Percentiles rank a stretch among this genome's conserved stretches.
phyloP scores from a whole-genome alignment of 2,113 vertebrate species.

The Mesembrinibis cayennensis region DNA sequence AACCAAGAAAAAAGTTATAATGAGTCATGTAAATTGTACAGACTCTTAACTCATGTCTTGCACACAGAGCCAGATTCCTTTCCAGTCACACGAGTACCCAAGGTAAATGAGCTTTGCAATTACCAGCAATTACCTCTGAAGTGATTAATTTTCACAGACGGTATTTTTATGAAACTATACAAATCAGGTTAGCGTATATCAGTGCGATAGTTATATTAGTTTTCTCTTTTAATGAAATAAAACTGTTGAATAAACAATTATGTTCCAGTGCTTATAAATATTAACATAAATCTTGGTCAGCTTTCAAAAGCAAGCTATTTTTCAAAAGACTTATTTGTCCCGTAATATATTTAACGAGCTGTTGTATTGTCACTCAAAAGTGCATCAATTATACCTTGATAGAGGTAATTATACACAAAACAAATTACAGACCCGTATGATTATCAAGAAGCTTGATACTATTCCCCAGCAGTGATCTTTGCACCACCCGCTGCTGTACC shows the following conservation, averaged over 20 bases:
- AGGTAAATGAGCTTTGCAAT: neutral
- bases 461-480: neutral
- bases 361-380: neutral
- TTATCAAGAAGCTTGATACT: neutral
- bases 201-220: neutral
- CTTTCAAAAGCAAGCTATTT: neutral
- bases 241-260: neutral
- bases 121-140: neutral
- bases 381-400: neutral
- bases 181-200: neutral
- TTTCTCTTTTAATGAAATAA: neutral
- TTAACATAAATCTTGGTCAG: neutral
- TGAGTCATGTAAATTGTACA: neutral
- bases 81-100: accelerated
- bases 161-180: neutral
- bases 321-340: neutral
- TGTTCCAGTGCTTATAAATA: slow-evolving; percentile 32
- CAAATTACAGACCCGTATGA: neutral
- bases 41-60: neutral
- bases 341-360: neutral
- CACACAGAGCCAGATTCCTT: neutral
- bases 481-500: neutral
- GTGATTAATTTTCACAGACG: neutral
- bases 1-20: neutral
- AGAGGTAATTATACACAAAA: neutral